phyloP scores from a whole-genome alignment of 2,888 invertebrate species.

The Agrotis exclamationis region DNA sequence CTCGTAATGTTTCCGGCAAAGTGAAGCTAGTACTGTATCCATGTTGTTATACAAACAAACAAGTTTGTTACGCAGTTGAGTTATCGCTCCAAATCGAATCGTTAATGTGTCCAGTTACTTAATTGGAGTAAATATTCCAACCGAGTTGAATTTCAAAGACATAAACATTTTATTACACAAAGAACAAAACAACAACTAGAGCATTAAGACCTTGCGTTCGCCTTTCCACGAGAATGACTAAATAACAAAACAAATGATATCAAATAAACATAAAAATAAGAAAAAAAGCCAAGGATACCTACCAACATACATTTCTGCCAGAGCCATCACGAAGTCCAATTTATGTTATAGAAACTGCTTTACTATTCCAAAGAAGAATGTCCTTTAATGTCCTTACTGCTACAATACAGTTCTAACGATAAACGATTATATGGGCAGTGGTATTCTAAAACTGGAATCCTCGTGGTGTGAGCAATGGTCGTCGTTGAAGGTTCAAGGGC shows the following conservation, averaged over 20 bases:
- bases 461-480: constrained; percentile 85
- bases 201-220: constrained; percentile 79
- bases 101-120: constrained; percentile 61
- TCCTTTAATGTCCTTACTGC: constrained; percentile 82
- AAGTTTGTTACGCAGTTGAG: constrained; percentile 78
- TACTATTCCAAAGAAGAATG: constrained; percentile 72
- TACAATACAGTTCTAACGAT: constrained; percentile 82
- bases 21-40: constrained; percentile 60
- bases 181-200: constrained; percentile 73
- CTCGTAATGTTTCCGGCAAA: constrained; percentile 51
- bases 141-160: constrained; percentile 54
- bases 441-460: constrained; percentile 82
- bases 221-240: constrained; percentile 75
- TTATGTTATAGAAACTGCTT: constrained; percentile 70
- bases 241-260: constrained; percentile 74
- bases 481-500: constrained; percentile 80
- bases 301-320: constrained; percentile 88
- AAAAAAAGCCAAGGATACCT: constrained; percentile 74
- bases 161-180: constrained; percentile 56
- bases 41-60: constrained; percentile 72
- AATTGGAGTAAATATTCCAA: constrained; percentile 57
- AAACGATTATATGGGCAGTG: constrained; percentile 87
- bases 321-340: constrained; percentile 84
- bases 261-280: constrained; percentile 66
- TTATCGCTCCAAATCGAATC: constrained; percentile 72